Evolutionary conservation across 2,113 vertebrate genomes (phyloP), one percentile per base, ranked within the genome.

Genomic region (Brevimyrus niger): DNA sequence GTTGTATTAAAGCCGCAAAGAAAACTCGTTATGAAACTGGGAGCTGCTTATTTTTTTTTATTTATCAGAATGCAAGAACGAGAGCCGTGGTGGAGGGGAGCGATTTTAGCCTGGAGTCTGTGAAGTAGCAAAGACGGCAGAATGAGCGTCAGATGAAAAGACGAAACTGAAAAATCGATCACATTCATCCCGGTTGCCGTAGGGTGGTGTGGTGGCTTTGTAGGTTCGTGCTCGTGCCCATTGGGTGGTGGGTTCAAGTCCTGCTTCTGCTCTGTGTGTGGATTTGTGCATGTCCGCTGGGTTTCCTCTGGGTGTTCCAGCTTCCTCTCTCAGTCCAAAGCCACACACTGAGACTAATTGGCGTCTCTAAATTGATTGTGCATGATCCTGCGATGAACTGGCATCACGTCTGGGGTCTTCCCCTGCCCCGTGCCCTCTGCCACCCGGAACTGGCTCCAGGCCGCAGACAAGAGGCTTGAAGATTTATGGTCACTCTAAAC

Each of bases 1-100:
- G 17, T 86, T 42, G 23, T n/a, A 46, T 53, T 86, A 23, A 23
- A 38, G 23, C 87, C 93, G 94, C 93, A 95, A 94, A 93, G 93
- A 92, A 91, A 88, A 87, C 91, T 93, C 94, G 91, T 95, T 84
- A 46, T n/a, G 38, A 84, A 84, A 84, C 44, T 84, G 91, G 92
- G 89, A 91, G 83, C 91, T 55, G 27, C 89, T 88, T 90, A 91
- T 92, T 94, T 90, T 92, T 94, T 92, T 92, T 90, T 91, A 89
- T 1, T n/a, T 91, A 88, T 93, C 92, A 90, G 91, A 92, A 90
- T 50, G 83, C 93, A 21, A 35, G 27, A 88, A 48, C 89, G 90
- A 90, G 89, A 91, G 23, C 19, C 89, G 80, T 69, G 90, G 91
- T 92, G 90, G 87, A 69, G 51, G 89, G 90, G 91, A 90, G 73